Evolutionary conservation across 2,888 invertebrate species (phyloP).

Genomic region (Gortyna flavago): DNA sequence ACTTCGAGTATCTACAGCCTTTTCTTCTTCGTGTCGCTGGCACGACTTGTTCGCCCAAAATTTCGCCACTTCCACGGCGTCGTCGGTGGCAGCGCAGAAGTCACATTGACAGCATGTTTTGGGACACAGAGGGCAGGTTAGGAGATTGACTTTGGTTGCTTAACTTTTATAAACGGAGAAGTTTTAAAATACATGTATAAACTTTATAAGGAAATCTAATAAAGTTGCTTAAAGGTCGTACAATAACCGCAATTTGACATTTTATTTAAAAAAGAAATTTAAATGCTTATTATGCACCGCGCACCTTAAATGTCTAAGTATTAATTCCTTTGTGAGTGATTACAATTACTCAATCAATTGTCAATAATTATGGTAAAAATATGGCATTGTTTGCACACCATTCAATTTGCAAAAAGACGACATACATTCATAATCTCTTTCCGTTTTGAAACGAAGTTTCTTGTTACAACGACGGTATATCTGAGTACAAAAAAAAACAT

Average conservation of each 20-base stretch:
- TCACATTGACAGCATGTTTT: background rate
- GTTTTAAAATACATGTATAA: background rate
- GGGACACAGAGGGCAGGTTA: no score
- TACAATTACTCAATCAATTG: conserved; percentile 31
- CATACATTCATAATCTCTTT: conserved; percentile 21
- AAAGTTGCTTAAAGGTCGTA: background rate
- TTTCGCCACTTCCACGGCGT: background rate
- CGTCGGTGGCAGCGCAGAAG: background rate
- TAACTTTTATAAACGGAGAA: background rate
- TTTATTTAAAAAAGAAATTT: background rate
- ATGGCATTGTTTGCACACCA: conserved; percentile 34
- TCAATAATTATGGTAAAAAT: conserved; percentile 24
- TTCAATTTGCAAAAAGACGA: conserved; percentile 14
- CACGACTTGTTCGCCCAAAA: no score
- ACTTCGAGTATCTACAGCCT: no score
- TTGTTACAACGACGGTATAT: background rate
- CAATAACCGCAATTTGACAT: background rate
- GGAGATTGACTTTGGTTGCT: background rate
- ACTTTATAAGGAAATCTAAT: background rate
- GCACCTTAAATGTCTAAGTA: background rate
- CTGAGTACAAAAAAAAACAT: background rate
- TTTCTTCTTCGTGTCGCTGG: no score
- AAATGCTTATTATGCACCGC: background rate
- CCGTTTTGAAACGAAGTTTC: conserved; percentile 8
- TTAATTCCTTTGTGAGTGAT: background rate